These are phyloP conservation scores for Echinarachnius parma DNA, from an alignment of 53 echinoderm and acorn worm genomes.

Conservation along the genomic window DNA sequence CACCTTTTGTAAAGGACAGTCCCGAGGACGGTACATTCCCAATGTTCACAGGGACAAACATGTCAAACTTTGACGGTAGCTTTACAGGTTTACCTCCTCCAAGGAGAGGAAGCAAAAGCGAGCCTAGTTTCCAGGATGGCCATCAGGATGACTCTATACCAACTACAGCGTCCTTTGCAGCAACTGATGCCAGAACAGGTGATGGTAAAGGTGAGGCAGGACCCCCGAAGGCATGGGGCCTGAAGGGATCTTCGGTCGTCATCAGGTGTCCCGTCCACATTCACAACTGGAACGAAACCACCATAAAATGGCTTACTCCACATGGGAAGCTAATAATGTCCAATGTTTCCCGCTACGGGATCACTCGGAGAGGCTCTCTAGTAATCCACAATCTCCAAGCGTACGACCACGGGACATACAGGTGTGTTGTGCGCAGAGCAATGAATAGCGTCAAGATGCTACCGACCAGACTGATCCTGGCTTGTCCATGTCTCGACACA, in stretches of 20 bases:
- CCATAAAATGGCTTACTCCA: constrained; percentile 35
- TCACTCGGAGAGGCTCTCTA: constrained; percentile 27
- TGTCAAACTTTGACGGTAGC: no score
- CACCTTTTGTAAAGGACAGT: no score
- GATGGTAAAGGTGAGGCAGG: not conserved
- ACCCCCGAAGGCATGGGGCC: constrained; percentile 27
- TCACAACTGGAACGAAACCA: constrained; percentile 21
- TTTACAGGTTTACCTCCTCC: no score
- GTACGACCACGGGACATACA: constrained; percentile 34
- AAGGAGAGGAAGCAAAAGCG: not conserved
- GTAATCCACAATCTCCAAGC: constrained; percentile 22
- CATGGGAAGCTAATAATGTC: constrained; percentile 31
- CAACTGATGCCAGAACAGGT: not conserved
- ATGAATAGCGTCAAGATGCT: constrained; percentile 43
- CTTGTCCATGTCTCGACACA: constrained; percentile 32
- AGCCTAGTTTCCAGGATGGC: not conserved
- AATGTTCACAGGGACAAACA: no score
- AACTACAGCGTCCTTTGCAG: not conserved
- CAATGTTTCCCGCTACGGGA: constrained; percentile 23
- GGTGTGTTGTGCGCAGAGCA: constrained; percentile 35
- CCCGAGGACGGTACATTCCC: no score
- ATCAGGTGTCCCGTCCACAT: constrained; percentile 40
- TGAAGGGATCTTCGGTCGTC: constrained; percentile 20
- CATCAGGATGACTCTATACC: not conserved
- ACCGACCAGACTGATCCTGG: constrained; percentile 19